A percentile compares a stretch with the other conserved stretches of the same genome.
Conservation (phyloP, 2,113 vertebrate species). For the Halcyon senegalensis region DNA sequence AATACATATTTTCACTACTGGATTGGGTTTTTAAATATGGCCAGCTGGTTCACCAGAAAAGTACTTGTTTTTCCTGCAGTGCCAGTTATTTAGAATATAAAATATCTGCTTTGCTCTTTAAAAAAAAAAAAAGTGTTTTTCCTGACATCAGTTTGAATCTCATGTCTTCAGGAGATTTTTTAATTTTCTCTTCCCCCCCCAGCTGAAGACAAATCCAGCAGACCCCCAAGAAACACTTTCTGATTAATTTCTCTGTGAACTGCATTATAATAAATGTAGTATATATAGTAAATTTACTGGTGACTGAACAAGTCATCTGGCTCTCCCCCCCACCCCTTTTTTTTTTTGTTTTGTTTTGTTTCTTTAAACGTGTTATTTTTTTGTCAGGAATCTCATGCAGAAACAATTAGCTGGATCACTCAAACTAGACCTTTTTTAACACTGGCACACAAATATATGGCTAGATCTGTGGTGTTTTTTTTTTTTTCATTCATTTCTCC, state of each 20-base stretch:
- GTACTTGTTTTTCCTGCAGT: neutral
- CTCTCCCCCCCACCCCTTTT: too few relatives aligned
- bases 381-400: neutral
- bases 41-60: neutral
- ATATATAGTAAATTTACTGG: neutral
- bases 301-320: neutral
- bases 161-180: neutral
- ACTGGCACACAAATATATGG: neutral
- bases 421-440: neutral
- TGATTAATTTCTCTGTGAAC: neutral
- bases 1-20: neutral
- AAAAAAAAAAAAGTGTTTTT: neutral
- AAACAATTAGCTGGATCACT: neutral
- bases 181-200: accelerated
- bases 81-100: neutral
- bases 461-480: neutral
- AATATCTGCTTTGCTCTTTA: neutral
- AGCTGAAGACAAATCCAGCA: neutral
- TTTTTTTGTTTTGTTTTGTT: neutral
- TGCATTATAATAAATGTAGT: neutral
- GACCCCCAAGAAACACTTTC: neutral
- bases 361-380: neutral
- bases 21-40: neutral
- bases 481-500: neutral
- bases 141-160: neutral